Evolutionary conservation across 2,888 invertebrate species (phyloP).

Genomic region (Pasiphila rectangulata): DNA sequence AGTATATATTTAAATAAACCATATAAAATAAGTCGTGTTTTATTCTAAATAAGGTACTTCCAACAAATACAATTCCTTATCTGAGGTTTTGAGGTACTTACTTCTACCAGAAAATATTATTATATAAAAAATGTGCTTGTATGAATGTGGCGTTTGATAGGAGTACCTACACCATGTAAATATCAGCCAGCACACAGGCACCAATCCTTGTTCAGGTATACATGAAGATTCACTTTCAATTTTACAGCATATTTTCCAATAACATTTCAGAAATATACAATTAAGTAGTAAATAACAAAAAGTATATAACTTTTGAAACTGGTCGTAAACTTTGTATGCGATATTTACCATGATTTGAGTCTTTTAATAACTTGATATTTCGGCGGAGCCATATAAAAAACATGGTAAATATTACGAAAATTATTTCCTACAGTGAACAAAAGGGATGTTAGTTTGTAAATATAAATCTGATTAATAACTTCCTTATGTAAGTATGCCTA

Average conservation of each 20-base stretch:
- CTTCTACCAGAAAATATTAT: too few relatives aligned
- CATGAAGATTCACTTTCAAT: background rate
- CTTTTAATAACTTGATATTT: too few relatives aligned
- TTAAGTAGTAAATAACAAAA: too few relatives aligned
- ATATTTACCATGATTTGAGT: too few relatives aligned
- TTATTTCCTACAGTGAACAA: too few relatives aligned
- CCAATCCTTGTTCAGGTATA: background rate
- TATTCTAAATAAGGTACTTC: conserved; percentile 44
- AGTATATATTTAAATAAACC: conserved; percentile 28
- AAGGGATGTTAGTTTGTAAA: too few relatives aligned
- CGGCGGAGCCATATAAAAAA: too few relatives aligned
- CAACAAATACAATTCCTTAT: conserved; percentile 51
- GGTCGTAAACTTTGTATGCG: too few relatives aligned
- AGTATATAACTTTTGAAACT: too few relatives aligned
- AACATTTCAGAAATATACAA: background rate
- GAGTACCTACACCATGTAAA: background rate
- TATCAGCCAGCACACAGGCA: background rate
- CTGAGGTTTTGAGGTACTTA: conserved; percentile 40
- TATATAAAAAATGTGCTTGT: conserved; percentile 8
- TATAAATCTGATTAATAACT: too few relatives aligned
- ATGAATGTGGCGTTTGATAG: background rate
- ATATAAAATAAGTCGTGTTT: conserved; percentile 43
- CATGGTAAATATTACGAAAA: too few relatives aligned
- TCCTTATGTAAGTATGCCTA: too few relatives aligned
- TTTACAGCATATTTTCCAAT: background rate